Evolutionary conservation across 2,797 vertebrate genomes (phyloP), one percentile per base, ranked within the genome.

Genomic region (Phylloscopus collybita): DNA sequence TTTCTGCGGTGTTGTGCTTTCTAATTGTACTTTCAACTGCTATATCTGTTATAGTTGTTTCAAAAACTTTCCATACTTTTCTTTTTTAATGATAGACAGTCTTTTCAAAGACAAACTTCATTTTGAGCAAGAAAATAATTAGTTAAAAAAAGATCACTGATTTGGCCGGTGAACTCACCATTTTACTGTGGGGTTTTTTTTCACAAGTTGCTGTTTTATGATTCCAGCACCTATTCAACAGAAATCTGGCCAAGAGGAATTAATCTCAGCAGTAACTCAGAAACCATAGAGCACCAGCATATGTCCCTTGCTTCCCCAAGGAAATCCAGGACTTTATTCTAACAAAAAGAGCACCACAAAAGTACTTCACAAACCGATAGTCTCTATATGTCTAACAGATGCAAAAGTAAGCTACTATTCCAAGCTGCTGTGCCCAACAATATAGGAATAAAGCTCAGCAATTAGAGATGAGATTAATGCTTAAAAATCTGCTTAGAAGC

Each of bases 21-120:
- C 94, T 96, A 96, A 97, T 96, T 96, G 81, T 92, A 80, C 93
- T 96, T 97, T 97, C 92, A 94, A 95, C 90, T 93, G 27, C 87
- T 65, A 86, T 95, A 97, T 97, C 96, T 98, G 95, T 93, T 97
- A 91, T 64, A 94, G 66, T 57, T 92, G 81, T 96, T 97, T 97
- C 92, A 93, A 94, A 97, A 97, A 96, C 91, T 97, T 97, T 83
- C 70, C 88, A 84, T 89, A 95, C 73, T 95, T 93, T 69, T 66
- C 94, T 93, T 94, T 92, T 93, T 95, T 93, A 95, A 95, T 90
- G 95, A 96, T 91, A 94, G 92, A 96, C 94, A 80, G 44, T 64
- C 91, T 92, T 96, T 97, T 97, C 93, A 97, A 95, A 97, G 83
- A 57, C 88, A 93, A 91, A 73, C 79, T 91, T 95, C 73, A 78